Evolutionary conservation across 2,888 invertebrate genomes (phyloP), one percentile per base, ranked within the genome.

Genomic region (Heliconius sara): DNA sequence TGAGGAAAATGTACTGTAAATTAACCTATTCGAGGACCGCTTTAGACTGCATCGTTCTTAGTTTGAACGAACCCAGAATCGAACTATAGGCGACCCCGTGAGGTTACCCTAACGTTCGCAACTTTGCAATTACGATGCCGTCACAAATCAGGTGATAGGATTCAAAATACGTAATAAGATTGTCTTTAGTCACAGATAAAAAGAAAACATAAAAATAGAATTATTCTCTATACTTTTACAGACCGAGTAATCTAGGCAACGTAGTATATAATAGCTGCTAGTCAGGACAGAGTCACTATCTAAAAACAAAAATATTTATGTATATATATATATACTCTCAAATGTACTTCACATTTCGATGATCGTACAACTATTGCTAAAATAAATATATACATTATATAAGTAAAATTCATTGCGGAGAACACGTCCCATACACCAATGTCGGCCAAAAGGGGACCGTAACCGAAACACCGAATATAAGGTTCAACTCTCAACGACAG

Each of bases 1-100:
- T 88, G 89, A 91, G 89, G 89, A 89, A 70, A 91, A 89, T 89
- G 90, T 91, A 91, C 84, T 89, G 90, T 80, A 89, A 91, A 89
- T 89, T 88, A 91, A 89, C 87, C 89, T 91, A 92, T 84, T 34
- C 68, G 76, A 65, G 83, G 79, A 82, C 83, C 84, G 86, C 84
- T 83, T 86, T 86, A 86, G 88, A 88, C 86, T 88, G 88, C 89
- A 87, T 84, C 86, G 79, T 74, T 75, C 57, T 34, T 16, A 47
- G 47, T 47, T 22, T 22, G 57, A 57, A 57, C 57, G 57, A 57
- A 57, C 57, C 57, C 3, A 57, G 57, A 57, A 57, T 57, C 57
- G 57, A 57, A 57, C 57, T 22, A 47, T 6, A 9, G 57, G 9
- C 57, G 22, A 19, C 22, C 57, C 22, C 22, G 6, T 22, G 57